phyloP scores from a whole-genome alignment of 53 echinoderm and acorn worm species.

The Glandiceps talaboti region DNA sequence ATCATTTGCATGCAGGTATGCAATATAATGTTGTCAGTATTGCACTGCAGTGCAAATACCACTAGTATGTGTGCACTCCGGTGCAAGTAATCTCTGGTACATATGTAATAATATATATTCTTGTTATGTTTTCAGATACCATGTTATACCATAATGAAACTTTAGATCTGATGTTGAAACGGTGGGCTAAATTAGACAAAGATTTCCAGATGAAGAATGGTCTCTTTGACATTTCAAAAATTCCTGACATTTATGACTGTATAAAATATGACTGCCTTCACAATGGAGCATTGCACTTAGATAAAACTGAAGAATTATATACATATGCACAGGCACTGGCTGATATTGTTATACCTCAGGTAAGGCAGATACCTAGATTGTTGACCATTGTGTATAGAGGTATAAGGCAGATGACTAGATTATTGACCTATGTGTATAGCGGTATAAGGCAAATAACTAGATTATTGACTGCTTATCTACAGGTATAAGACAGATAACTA shows the following conservation, averaged over 20 bases:
- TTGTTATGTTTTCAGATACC: constrained; percentile 17
- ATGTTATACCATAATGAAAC: constrained; percentile 80
- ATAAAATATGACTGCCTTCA: constrained; percentile 91
- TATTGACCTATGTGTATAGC: no score
- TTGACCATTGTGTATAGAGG: no score
- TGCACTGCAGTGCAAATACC: no score
- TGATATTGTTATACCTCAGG: constrained; percentile 90
- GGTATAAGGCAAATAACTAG: no score
- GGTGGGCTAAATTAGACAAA: constrained; percentile 92
- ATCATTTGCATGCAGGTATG: no score
- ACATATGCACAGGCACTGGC: constrained; percentile 75
- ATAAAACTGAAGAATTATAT: constrained; percentile 66
- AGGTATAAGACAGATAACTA: no score
- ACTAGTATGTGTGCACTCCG: no score
- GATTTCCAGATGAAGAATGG: constrained; percentile 83
- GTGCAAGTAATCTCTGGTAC: no score
- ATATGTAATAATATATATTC: neutral
- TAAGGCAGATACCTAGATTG: no score
- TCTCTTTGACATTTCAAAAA: constrained; percentile 92
- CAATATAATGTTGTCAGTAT: no score
- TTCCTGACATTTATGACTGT: constrained; percentile 98
- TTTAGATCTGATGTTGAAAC: constrained; percentile 78
- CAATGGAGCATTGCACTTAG: constrained; percentile 55
- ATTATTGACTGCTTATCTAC: no score
- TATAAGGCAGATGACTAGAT: no score